Base-by-base conservation (phyloP, 2,113 vertebrate species). In the Megaleporinus macrocephalus region DNA sequence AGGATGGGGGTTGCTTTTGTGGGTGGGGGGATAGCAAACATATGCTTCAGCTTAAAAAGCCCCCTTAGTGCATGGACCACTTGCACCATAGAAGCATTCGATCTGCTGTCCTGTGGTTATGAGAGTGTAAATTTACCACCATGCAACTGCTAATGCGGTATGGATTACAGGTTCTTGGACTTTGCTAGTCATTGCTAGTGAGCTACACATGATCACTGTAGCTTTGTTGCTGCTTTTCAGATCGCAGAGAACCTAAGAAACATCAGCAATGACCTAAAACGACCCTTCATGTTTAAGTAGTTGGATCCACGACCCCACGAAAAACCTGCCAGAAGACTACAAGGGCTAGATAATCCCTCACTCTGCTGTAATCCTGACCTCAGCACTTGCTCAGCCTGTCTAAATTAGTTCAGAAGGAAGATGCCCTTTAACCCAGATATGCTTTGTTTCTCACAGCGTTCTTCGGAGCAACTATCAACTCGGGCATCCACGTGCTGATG, bases 401-500 rank as follows among this genome's bases (percentile, higher is more conserved):
- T 27, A 3, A n/a, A 27, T 27, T 26, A n/a, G n/a, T 27, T 12
- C 12, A n/a, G n/a, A 62, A n/a, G n/a, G 9, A 1, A 36, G 16
- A 36, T 15, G 62, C 29, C 30, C 29, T 68, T 80, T 22, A n/a
- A 79, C 16, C 69, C 16, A 47, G 10, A 41, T 41, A 22, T 81
- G 22, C 36, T 47, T 74, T 14, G 15, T 88, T 71, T 69, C 80
- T 85, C 79, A 55, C 94, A 99, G 98, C 98, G 11, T 98, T 97
- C 87, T 99, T 99, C 15, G 97, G 98, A 79, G 98, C 97, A 63
- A 96, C 96, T 78, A 93, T 99, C 88, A 99, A 99, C 89, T 93
- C 98, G 0, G 95, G 95, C 84, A 97, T 99, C 83, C 98, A 99
- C 18, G 96, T 99, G 80, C 91, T 99, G 77, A 99, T 99, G 98